Percentiles rank a stretch among this genome's conserved stretches.
Evolutionary conservation across 2,113 vertebrate species (phyloP).

Genomic region (Oriolus oriolus): DNA sequence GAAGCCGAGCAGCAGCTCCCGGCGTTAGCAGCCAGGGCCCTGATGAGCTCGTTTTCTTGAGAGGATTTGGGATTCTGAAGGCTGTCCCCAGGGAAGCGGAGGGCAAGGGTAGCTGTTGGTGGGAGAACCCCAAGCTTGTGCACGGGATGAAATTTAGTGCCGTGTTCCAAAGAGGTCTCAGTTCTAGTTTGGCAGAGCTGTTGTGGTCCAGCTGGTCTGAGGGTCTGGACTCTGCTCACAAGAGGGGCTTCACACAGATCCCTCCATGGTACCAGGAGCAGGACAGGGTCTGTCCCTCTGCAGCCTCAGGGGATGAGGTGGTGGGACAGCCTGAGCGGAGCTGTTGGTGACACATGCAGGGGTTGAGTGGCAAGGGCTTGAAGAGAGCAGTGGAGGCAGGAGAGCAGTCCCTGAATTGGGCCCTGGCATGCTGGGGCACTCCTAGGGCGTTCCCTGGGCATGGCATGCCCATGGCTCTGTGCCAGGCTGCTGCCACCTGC

Average conservation of each 20-base stretch:
- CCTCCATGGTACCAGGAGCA: neutral
- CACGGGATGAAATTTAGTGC: accelerated
- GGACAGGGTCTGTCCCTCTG: neutral
- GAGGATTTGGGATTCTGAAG: neutral
- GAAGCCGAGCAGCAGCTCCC: neutral
- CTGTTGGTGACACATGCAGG: neutral
- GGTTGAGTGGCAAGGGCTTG: neutral
- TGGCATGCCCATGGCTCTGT: accelerated
- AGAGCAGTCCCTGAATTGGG: accelerated
- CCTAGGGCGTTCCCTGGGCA: neutral
- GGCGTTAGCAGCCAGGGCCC: neutral
- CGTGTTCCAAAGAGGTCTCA: neutral
- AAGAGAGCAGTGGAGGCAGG: neutral
- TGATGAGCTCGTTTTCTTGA: neutral
- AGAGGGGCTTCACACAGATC: neutral
- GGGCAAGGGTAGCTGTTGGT: neutral
- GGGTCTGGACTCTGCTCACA: neutral
- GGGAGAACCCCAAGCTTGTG: neutral
- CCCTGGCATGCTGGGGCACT: accelerated
- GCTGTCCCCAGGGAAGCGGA: neutral
- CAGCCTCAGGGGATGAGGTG: accelerated
- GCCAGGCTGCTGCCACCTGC: neutral
- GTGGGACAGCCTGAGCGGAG: neutral
- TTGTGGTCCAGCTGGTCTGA: neutral
- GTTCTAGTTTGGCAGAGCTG: neutral